phyloP scores from a whole-genome alignment of 2,113 vertebrate species.

The Cercocebus atys region DNA sequence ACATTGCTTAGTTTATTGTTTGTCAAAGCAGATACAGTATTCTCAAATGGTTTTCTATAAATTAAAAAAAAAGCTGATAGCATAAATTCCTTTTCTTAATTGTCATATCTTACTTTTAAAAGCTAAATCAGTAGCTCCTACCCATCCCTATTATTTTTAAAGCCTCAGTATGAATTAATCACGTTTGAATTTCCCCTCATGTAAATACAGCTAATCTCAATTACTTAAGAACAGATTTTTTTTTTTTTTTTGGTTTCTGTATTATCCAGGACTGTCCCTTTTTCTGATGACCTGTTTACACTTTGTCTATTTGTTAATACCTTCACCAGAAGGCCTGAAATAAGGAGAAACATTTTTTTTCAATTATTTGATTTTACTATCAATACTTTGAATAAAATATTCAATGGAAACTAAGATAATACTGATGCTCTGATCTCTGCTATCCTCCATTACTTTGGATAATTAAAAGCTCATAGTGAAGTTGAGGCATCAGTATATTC shows the following conservation, averaged over 20 bases:
- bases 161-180: conserved; percentile 39
- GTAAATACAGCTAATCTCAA: conserved; percentile 27
- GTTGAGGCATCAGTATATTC: conserved; percentile 12
- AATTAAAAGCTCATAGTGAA: conserved; percentile 11
- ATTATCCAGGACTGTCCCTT: neutral
- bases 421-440: neutral
- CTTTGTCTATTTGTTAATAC: conserved; percentile 19
- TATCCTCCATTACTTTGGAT: conserved; percentile 24
- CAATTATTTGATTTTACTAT: conserved; percentile 1
- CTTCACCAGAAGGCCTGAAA: neutral
- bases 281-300: neutral
- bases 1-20: conserved; percentile 45
- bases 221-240: conserved; percentile 28
- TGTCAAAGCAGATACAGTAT: conserved; percentile 7
- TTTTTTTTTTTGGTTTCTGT: conserved; percentile 6
- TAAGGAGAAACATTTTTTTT: conserved; percentile 13
- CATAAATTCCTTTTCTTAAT: neutral
- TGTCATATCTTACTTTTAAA: conserved; percentile 35
- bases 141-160: conserved; percentile 40
- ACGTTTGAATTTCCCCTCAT: conserved; percentile 30
- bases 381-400: neutral
- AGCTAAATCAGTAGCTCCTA: neutral
- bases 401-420: conserved; percentile 10
- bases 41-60: conserved; percentile 7
- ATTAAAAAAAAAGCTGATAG: neutral